Percentiles rank a stretch among this genome's conserved stretches.
These are phyloP conservation scores for Dicrurus megarhynchus DNA, from an alignment of 2,113 vertebrate species.

Conservation along the genomic window DNA sequence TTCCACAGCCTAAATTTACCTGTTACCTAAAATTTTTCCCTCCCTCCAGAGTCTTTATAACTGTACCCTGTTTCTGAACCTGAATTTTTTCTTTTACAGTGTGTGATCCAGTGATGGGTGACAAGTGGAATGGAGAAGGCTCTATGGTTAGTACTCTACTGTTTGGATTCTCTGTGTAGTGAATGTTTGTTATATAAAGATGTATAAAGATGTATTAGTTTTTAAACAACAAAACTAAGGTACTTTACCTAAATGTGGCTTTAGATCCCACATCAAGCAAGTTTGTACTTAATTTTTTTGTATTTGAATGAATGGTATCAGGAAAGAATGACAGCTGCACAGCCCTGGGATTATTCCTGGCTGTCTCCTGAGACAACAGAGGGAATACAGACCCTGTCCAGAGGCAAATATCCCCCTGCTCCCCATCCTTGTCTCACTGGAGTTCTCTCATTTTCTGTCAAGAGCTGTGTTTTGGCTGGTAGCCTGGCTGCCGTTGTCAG, in stretches of 20 bases:
- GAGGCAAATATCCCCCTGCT: not conserved
- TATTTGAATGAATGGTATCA: not conserved
- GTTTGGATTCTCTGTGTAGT: not conserved
- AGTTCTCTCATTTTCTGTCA: not conserved
- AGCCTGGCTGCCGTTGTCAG: not conserved
- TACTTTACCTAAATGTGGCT: not conserved
- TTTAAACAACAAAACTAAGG: not conserved
- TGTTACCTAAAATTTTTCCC: not conserved
- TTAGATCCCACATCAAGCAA: not conserved
- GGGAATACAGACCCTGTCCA: not conserved
- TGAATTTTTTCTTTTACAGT: slow-evolving; percentile 73
- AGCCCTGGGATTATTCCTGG: not conserved
- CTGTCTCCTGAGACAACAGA: not conserved
- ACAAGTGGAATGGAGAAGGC: slow-evolving; percentile 87
- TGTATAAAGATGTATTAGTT: not conserved
- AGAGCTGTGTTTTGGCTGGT: not conserved
- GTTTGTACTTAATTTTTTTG: not conserved
- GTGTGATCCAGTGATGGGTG: slow-evolving; percentile 96
- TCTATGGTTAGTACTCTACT: slow-evolving; percentile 87
- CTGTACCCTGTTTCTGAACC: not conserved
- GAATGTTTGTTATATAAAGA: not conserved
- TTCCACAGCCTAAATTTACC: not conserved
- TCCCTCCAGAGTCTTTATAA: not conserved
- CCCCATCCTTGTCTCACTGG: not conserved
- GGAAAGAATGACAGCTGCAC: not conserved